Percentiles rank a stretch among this genome's conserved stretches.
Evolutionary conservation across 2,113 vertebrate species (phyloP).

Genomic region (Colius striatus): DNA sequence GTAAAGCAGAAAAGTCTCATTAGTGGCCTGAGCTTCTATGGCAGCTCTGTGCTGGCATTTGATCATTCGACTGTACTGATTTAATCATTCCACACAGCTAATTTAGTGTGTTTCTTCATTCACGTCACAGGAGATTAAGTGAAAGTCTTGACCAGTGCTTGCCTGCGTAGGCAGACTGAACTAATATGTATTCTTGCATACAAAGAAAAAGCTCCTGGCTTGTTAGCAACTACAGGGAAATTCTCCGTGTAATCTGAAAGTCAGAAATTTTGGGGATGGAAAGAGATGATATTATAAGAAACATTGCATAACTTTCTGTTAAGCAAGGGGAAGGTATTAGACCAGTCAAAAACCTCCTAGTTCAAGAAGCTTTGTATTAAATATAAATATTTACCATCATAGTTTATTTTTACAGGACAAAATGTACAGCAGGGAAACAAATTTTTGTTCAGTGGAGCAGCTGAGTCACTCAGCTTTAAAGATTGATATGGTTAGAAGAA

Average conservation of each 20-base stretch:
- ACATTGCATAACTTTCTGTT: neutral
- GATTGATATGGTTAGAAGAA: neutral
- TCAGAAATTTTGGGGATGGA: neutral
- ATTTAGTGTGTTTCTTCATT: conserved; percentile 24
- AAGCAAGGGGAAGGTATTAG: neutral
- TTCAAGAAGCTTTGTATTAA: neutral
- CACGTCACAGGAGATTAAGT: conserved; percentile 23
- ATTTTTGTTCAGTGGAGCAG: neutral
- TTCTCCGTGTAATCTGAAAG: neutral
- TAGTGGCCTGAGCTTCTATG: neutral
- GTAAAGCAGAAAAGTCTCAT: conserved; percentile 21
- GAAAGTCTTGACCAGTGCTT: neutral
- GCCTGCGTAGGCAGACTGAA: neutral
- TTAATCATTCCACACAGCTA: conserved; percentile 15
- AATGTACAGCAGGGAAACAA: neutral
- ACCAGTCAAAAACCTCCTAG: neutral
- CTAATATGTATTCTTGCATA: neutral
- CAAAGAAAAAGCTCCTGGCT: neutral
- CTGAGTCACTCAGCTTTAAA: neutral
- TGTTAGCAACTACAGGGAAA: neutral
- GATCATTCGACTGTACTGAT: neutral
- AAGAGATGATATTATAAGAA: neutral
- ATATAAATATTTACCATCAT: neutral
- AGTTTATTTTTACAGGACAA: neutral
- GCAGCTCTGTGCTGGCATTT: neutral